Evolutionary conservation across 1,140 invertebrate genomes (phyloP).

Genomic region (Cydia pomonella): DNA sequence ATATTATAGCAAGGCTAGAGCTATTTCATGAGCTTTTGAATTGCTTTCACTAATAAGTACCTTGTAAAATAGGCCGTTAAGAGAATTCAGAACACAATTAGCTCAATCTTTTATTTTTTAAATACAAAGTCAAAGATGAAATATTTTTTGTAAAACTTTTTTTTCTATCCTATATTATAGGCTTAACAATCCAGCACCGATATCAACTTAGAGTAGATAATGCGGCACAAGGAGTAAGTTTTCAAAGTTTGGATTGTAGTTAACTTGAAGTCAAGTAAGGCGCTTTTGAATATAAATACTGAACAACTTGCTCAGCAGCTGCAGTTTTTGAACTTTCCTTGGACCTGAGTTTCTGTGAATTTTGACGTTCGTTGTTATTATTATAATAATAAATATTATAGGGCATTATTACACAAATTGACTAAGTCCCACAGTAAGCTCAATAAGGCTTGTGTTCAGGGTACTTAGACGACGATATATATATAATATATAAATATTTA

Average conservation of each 20-base stretch:
- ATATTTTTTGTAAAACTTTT: too few relatives aligned
- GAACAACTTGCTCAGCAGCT: neutral
- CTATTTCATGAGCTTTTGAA: neutral
- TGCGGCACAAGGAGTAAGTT: neutral
- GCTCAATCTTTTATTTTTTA: too few relatives aligned
- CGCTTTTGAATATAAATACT: slow-evolving; percentile 11
- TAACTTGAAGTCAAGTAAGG: slow-evolving; percentile 13
- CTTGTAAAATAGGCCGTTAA: too few relatives aligned
- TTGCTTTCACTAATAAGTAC: too few relatives aligned
- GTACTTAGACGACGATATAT: too few relatives aligned
- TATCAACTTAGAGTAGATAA: neutral
- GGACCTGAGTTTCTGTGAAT: neutral
- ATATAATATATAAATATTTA: too few relatives aligned
- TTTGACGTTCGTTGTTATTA: neutral
- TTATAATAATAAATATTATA: too few relatives aligned
- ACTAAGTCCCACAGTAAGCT: too few relatives aligned
- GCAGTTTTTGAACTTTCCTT: neutral
- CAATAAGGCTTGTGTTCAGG: too few relatives aligned
- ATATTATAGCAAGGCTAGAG: neutral
- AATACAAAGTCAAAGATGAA: too few relatives aligned
- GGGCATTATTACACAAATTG: too few relatives aligned
- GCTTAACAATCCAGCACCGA: neutral
- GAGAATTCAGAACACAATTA: too few relatives aligned
- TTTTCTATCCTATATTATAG: neutral
- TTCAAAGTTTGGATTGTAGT: slow-evolving; percentile 6